Conservation (phyloP, 2,888 invertebrate species). For the Chrysomela aeneicollis region DNA sequence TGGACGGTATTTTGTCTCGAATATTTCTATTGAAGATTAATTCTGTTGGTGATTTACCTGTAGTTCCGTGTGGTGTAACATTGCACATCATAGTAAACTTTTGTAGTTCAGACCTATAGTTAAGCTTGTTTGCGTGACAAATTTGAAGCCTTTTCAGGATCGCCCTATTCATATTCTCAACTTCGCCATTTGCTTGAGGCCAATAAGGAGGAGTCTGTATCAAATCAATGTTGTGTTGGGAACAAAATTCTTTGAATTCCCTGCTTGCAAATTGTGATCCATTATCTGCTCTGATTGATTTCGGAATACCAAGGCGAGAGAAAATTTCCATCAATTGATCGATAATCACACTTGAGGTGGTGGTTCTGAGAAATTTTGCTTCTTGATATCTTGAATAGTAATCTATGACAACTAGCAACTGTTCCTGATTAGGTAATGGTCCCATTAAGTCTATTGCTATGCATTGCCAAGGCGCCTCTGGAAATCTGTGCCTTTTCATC, state of each 20-base stretch:
- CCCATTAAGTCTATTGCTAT: conserved; percentile 44
- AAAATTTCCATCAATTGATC: conserved; percentile 29
- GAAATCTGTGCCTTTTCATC: conserved; percentile 37
- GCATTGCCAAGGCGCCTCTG: conserved; percentile 38
- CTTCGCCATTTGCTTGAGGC: conserved; percentile 48
- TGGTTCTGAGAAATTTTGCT: conserved; percentile 30
- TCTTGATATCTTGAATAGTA: too few relatives aligned
- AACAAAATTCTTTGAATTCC: conserved; percentile 35
- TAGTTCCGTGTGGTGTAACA: conserved; percentile 47
- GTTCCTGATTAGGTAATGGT: conserved; percentile 38
- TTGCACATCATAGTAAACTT: conserved; percentile 41
- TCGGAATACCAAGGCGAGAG: conserved; percentile 31
- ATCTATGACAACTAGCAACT: conserved; percentile 30
- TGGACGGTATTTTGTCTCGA: conserved; percentile 44
- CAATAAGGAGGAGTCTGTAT: conserved; percentile 36
- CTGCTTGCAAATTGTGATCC: conserved; percentile 34
- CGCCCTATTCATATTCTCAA: conserved; percentile 47
- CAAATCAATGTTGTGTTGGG: conserved; percentile 25
- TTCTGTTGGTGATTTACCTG: conserved; percentile 47
- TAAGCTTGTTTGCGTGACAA: conserved; percentile 26
- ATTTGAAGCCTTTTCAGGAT: conserved; percentile 42
- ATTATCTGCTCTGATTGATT: conserved; percentile 33
- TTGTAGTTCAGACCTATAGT: conserved; percentile 34
- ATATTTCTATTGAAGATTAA: conserved; percentile 41
- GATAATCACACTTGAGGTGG: conserved; percentile 28